These are phyloP conservation scores for Coptodon bakossiorum DNA, from an alignment of 2,113 vertebrate species.

Conservation along the genomic window DNA sequence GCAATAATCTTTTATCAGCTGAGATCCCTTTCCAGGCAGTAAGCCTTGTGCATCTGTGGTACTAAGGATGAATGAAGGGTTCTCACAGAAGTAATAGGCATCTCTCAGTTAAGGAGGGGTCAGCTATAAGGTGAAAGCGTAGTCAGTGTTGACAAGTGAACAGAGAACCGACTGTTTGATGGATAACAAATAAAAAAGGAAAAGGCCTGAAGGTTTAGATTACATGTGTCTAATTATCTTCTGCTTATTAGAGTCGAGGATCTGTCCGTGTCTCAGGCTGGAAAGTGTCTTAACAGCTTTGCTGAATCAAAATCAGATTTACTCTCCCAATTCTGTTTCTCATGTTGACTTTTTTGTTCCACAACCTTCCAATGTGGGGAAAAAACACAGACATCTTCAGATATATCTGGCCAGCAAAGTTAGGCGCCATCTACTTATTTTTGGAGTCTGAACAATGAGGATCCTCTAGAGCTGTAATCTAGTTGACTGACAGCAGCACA, in stretches of 20 bases:
- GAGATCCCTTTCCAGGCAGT: not conserved
- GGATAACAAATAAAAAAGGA: not conserved
- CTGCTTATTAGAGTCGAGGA: constrained; percentile 1
- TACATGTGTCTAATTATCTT: not conserved
- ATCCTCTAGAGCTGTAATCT: constrained; percentile 53
- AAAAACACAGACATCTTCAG: constrained; percentile 20
- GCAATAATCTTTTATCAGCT: not conserved
- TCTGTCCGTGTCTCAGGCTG: not conserved
- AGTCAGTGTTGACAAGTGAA: not conserved
- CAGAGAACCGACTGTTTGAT: not conserved
- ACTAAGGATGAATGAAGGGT: not conserved
- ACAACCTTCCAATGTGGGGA: not conserved
- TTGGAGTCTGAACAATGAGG: constrained; percentile 42
- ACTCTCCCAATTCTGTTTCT: not conserved
- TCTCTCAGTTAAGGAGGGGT: not conserved
- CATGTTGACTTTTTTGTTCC: not conserved
- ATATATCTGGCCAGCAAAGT: constrained; percentile 44
- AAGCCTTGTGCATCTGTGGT: not conserved
- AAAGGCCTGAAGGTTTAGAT: not conserved
- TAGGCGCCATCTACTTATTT: constrained; percentile 50
- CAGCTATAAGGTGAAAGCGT: constrained; percentile 1
- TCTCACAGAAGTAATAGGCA: not conserved
- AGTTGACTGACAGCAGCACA: constrained; percentile 66
- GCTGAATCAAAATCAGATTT: constrained; percentile 17
- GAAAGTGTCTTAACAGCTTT: constrained; percentile 11